Conservation (phyloP, 2,888 invertebrate genomes). For the Orthonevra nobilis region DNA sequence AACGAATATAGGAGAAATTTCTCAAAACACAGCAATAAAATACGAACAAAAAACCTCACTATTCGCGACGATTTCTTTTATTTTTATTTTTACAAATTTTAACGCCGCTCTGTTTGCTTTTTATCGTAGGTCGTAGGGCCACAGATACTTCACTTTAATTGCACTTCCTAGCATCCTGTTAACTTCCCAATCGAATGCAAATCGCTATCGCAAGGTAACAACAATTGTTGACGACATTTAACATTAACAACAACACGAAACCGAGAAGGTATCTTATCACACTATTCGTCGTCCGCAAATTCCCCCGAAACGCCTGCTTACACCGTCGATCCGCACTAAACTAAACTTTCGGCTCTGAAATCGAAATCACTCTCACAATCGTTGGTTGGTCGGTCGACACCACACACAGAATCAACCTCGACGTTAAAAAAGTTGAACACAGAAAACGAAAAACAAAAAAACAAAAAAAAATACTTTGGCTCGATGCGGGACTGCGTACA, state of each 20-base stretch:
- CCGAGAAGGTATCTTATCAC: conserved; percentile 49
- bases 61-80: background rate
- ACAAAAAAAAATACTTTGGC: conserved; percentile 21
- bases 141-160: conserved; percentile 8
- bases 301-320: conserved; percentile 54
- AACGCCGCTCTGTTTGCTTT: too few species aligned
- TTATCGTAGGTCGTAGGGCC: background rate
- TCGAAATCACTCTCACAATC: conserved; percentile 54
- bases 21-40: background rate
- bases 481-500: conserved; percentile 28
- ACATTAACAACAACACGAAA: conserved; percentile 16
- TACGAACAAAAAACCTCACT: background rate
- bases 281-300: conserved; percentile 28
- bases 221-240: conserved; percentile 11
- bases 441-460: conserved; percentile 17
- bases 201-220: conserved; percentile 27
- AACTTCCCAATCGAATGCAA: background rate
- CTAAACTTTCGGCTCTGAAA: conserved; percentile 55
- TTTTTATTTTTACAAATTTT: too few species aligned
- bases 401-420: conserved; percentile 38
- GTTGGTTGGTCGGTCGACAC: conserved; percentile 17
- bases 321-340: conserved; percentile 58
- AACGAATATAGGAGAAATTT: conserved; percentile 22
- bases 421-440: conserved; percentile 29
- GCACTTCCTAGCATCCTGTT: conserved; percentile 14